Evolutionary conservation across 2,888 invertebrate species (phyloP), one percentile per base, ranked within the genome.

Genomic region (Sphaerophoria taeniata): DNA sequence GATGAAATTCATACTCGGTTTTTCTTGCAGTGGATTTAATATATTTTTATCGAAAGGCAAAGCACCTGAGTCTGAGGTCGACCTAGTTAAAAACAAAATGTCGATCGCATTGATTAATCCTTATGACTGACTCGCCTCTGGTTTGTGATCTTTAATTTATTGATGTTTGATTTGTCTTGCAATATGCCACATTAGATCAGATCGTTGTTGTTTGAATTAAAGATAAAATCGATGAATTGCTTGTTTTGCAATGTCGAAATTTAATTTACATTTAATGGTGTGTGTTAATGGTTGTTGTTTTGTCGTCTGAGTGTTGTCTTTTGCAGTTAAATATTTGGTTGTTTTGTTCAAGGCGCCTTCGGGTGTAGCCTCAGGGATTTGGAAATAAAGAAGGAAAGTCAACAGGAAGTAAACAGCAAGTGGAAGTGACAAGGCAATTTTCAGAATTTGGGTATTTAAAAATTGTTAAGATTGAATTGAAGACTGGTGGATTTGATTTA

Each of bases 11-110:
- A 55, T 74, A 61, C 33, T 53, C 56, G 55, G 70, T 70, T 69
- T 51, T 53, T 39, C 39, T 67, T 65, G 53, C 70, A 47, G 58
- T 63, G 56, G 65, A 39, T 34, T 6, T 34, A 24, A 24, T 6
- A 6, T 51, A 49, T 49, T 78, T 49, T 33, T 65, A 63, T 51
- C 45, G 14, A 56, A 56, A 43, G 43, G 9, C 11, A 43, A n/a
- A 61, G 60, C 60, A 83, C 82, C 79, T 83, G 83, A 67, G 51
- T 47, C 6, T 51, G 51, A 79, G 78, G 78, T 78, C 83, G 78
- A 83, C 83, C 78, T 51, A 78, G 78, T 83, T 83, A 60, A 67
- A 31, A 43, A 39, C 2, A 43, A 58, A 36, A 3, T 9, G 56
- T 34, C 49, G 69, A 56, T 58, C 49, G 55, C 24, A 24, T 24